Evolutionary conservation across 2,113 vertebrate genomes (phyloP), one percentile per base, ranked within the genome.

Genomic region (Odobenus rosmarus): DNA sequence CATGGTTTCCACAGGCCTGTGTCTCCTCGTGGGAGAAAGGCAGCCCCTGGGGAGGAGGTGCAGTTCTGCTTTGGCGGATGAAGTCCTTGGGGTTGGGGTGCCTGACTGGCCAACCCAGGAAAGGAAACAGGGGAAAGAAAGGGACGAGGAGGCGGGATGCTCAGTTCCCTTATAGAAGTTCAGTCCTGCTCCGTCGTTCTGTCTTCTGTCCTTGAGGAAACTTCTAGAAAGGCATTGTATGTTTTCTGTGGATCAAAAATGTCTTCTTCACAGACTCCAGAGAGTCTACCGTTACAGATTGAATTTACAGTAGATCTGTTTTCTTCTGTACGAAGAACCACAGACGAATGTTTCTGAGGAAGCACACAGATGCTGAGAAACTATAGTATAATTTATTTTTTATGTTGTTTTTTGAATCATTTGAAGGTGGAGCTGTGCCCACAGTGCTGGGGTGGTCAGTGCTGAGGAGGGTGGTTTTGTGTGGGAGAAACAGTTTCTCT

Each of bases 191-290:
- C 28, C 31, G 42, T 7, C 16, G 5, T 88, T 61, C 49, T 92
- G 94, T 74, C n/a, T 86, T 95, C 76, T 88, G 21, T 80, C 46
- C 69, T 79, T 77, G 16, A 92, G 26, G 51, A 95, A 80, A 9
- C n/a, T 83, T 84, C 39, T 39, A 62, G 79, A 21, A 92, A 92
- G 69, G 19, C 6, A 2, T 23, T 49, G 3, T 33, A 74, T 3
- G 23, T 62, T 96, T 55, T 83, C 42, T 74, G n/a, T 51, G 16
- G 28, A n/a, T 82, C 80, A 80, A 71, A 81, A 90, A 90, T 36
- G 7, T 57, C 74, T 95, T 79, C 7, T 49, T 88, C 64, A 46
- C 19, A 57, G 71, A 79, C 93, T 89, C 42, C 31, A 46, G 53
- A 61, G 46, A 55, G 21, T 86, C 46, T 92, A n/a, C 33, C 59